A percentile compares a stretch with the other conserved stretches of the same genome.
These are phyloP conservation scores for Gavialis gangeticus DNA, from an alignment of 2,113 vertebrate genomes.

Conservation along the genomic window DNA sequence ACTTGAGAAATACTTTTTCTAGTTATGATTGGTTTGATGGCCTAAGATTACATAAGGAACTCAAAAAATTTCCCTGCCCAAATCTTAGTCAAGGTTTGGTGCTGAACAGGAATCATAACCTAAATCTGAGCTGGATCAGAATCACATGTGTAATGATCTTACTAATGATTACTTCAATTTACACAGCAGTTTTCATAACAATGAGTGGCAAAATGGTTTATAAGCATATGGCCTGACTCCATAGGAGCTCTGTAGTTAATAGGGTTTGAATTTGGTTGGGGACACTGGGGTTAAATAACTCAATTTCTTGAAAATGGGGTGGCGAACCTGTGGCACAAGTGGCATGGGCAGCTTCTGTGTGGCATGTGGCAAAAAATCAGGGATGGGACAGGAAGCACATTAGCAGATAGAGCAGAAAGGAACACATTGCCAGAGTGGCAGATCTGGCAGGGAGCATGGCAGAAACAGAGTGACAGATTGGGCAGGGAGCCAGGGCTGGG, in stretches of 20 bases:
- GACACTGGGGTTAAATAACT: slow-evolving; percentile 51
- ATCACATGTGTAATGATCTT: slow-evolving; percentile 32
- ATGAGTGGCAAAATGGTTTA: slow-evolving; percentile 59
- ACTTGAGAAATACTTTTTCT: not conserved
- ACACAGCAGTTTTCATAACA: slow-evolving; percentile 22
- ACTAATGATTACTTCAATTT: slow-evolving; percentile 58
- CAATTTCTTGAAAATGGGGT: slow-evolving; percentile 39
- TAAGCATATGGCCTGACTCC: slow-evolving; percentile 56
- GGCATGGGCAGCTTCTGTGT: too few species aligned
- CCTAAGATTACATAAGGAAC: not conserved
- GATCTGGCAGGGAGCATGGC: too few species aligned
- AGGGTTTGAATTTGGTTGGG: slow-evolving; percentile 50
- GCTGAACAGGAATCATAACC: not conserved
- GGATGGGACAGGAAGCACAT: too few species aligned
- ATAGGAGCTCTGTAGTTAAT: slow-evolving; percentile 46
- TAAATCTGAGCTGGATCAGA: slow-evolving; percentile 21
- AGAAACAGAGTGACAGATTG: too few species aligned
- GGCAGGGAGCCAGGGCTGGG: too few species aligned
- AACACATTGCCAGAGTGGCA: too few species aligned
- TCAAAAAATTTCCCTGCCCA: not conserved
- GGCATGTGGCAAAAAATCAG: too few species aligned
- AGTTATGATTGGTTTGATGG: not conserved
- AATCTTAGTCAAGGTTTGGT: not conserved
- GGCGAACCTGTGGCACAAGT: too few species aligned
- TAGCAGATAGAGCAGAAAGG: too few species aligned